Conservation (phyloP, 1,140 invertebrate species). For the Orussus abietinus region DNA sequence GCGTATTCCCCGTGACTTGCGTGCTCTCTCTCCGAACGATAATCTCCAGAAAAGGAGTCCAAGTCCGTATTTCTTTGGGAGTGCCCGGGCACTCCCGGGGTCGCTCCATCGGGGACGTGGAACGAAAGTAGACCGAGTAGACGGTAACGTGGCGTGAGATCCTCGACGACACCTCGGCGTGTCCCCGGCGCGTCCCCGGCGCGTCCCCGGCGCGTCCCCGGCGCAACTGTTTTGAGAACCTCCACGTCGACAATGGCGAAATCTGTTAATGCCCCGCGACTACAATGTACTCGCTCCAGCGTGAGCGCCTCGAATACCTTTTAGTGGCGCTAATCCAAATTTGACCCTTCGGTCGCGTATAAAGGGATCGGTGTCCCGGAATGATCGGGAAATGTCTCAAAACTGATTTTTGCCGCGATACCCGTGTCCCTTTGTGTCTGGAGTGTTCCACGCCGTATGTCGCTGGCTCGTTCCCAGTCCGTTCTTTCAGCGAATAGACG, state of each 20-base stretch:
- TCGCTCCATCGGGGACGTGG: too few species aligned
- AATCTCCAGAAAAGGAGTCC: too few species aligned
- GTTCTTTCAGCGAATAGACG: too few species aligned
- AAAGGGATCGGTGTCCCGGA: conserved; percentile 34
- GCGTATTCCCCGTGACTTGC: too few species aligned
- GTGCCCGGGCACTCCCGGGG: too few species aligned
- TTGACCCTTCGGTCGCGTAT: conserved; percentile 30
- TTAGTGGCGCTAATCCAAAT: conserved; percentile 39
- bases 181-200: too few species aligned
- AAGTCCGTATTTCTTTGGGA: too few species aligned
- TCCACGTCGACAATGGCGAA: conserved; percentile 32
- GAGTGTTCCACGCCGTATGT: conserved; percentile 19
- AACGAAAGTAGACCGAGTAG: too few species aligned
- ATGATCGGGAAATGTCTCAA: conserved; percentile 19
- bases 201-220: background rate
- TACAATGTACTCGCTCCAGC: conserved; percentile 34
- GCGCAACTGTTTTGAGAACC: conserved; percentile 21
- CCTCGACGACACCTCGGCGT: conserved; percentile 25
- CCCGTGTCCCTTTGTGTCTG: conserved; percentile 3
- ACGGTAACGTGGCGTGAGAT: too few species aligned
- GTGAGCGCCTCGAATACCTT: conserved; percentile 38
- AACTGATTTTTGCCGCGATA: conserved; percentile 39
- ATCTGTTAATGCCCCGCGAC: conserved; percentile 35
- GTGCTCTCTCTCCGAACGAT: too few species aligned
- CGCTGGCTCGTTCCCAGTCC: too few species aligned